Evolutionary conservation across 1,140 invertebrate species (phyloP).

Genomic region (Whitmania pigra): DNA sequence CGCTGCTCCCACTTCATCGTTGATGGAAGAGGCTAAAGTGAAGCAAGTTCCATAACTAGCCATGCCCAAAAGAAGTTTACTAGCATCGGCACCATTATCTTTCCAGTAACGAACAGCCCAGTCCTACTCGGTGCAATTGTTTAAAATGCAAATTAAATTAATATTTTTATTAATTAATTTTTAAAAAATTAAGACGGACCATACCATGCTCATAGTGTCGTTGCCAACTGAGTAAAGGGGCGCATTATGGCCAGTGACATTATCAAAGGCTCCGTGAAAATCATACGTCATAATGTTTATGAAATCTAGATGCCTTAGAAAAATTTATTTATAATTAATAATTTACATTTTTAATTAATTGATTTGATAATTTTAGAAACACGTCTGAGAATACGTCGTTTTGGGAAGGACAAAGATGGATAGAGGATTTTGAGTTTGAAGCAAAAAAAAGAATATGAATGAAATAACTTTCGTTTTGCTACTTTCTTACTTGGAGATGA

Average conservation of each 20-base stretch:
- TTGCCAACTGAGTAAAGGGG: constrained; percentile 52
- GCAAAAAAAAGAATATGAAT: no score
- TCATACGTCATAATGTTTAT: constrained; percentile 92
- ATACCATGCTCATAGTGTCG: neutral
- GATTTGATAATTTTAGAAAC: no score
- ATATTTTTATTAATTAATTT: no score
- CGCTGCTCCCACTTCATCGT: constrained; percentile 70
- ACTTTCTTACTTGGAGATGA: constrained; percentile 32
- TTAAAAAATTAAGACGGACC: neutral
- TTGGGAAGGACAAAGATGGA: no score
- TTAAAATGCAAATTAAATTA: no score
- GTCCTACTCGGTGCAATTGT: constrained; percentile 27
- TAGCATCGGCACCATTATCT: constrained; percentile 57
- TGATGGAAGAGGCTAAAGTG: constrained; percentile 55
- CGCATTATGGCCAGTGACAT: constrained; percentile 63
- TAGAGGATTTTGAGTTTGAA: no score
- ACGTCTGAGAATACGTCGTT: no score
- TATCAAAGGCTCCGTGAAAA: constrained; percentile 77
- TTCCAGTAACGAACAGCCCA: constrained; percentile 52
- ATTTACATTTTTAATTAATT: no score
- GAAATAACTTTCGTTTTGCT: no score
- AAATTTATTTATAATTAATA: no score
- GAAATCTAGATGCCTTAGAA: constrained; percentile 61
- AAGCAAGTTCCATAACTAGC: constrained; percentile 80
- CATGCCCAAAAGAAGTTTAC: constrained; percentile 70